phyloP scores from a whole-genome alignment of 30 jellyfish, hydroid and myxozoan species.

The Phacellophora camtschatica region DNA sequence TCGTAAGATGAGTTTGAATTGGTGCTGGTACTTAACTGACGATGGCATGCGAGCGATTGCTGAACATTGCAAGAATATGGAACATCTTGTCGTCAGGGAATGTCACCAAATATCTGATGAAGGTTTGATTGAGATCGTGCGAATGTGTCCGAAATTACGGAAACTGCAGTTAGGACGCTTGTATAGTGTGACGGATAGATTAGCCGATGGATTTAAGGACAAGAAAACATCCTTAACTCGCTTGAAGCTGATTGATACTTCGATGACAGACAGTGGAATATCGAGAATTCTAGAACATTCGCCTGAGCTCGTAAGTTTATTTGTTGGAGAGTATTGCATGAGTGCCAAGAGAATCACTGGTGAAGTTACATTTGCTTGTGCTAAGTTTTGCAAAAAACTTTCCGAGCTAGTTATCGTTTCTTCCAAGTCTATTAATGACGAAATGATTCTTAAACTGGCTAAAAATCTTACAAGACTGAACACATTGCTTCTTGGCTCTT shows the following conservation, averaged over 20 bases:
- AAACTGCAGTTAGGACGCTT: slow-evolving; percentile 36
- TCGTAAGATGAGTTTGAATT: slow-evolving; percentile 22
- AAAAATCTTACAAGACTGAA: slow-evolving; percentile 19
- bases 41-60: slow-evolving; percentile 14
- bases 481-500: slow-evolving; percentile 27
- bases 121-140: slow-evolving; percentile 3
- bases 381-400: slow-evolving; percentile 22
- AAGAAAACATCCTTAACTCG: not conserved
- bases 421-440: not conserved
- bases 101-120: slow-evolving; percentile 34
- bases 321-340: slow-evolving; percentile 47
- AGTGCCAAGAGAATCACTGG: slow-evolving; percentile 22
- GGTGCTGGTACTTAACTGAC: slow-evolving; percentile 59
- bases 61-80: slow-evolving; percentile 30
- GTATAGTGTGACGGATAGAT: slow-evolving; percentile 45
- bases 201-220: not conserved
- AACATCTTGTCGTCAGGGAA: slow-evolving; percentile 21
- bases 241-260: slow-evolving; percentile 11
- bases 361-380: not conserved
- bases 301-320: not conserved
- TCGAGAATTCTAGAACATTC: slow-evolving; percentile 7
- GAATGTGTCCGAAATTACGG: slow-evolving; percentile 14
- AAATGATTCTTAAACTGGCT: slow-evolving; percentile 15
- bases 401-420: slow-evolving; percentile 22
- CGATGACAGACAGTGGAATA: slow-evolving; percentile 12